Conservation (phyloP, 2,113 vertebrate species). For the Anarrhichthys ocellatus region DNA sequence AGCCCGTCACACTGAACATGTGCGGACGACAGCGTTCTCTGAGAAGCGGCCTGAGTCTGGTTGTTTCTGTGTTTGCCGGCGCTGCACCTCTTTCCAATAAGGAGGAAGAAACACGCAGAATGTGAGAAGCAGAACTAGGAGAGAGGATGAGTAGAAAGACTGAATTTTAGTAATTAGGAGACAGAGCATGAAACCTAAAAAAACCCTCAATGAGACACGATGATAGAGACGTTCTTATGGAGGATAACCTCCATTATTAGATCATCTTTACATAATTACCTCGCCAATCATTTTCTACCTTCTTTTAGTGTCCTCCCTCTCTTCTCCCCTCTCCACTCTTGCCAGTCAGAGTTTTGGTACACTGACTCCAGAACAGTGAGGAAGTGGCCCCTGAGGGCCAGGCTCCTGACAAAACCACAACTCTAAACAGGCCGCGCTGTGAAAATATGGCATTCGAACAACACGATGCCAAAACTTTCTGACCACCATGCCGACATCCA, state of each 20-base stretch:
- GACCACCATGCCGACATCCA: slow-evolving; percentile 51
- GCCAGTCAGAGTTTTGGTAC: slow-evolving; percentile 61
- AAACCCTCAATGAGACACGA: neutral
- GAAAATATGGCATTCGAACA: slow-evolving; percentile 71
- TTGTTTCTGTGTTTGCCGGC: slow-evolving; percentile 32
- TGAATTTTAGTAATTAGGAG: neutral
- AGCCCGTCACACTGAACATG: slow-evolving; percentile 38
- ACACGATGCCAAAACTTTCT: slow-evolving; percentile 58
- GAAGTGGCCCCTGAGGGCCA: slow-evolving; percentile 66
- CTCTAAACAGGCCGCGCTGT: slow-evolving; percentile 72
- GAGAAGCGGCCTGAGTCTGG: slow-evolving; percentile 19
- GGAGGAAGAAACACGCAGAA: slow-evolving; percentile 13
- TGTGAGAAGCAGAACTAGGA: slow-evolving; percentile 31
- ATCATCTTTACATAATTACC: neutral
- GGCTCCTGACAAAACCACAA: slow-evolving; percentile 72
- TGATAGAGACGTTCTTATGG: neutral
- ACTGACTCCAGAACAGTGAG: slow-evolving; percentile 64
- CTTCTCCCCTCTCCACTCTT: slow-evolving; percentile 14
- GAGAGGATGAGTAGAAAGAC: neutral
- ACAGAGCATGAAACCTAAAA: neutral
- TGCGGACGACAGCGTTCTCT: slow-evolving; percentile 38
- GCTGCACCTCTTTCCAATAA: slow-evolving; percentile 46
- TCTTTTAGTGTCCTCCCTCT: neutral
- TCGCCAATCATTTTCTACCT: neutral
- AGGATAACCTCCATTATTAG: neutral